Percentiles rank a stretch among this genome's conserved stretches.
Evolutionary conservation across 2,113 vertebrate genomes (phyloP).

Genomic region (Apistogramma diplotaenia): DNA sequence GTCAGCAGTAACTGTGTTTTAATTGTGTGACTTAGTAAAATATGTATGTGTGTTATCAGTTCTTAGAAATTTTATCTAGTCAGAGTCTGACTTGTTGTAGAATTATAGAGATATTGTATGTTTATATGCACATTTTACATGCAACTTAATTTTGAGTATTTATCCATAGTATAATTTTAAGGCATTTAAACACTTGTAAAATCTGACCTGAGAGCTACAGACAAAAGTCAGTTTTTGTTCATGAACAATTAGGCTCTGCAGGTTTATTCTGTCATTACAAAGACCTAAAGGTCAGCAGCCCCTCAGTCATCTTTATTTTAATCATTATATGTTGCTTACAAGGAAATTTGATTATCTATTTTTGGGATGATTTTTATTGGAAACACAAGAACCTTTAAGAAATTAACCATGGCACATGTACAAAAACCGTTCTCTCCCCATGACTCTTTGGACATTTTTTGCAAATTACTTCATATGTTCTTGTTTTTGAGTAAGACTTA

Average conservation of each 20-base stretch:
- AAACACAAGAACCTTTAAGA: too few relatives aligned
- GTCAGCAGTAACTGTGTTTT: not conserved
- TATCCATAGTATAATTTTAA: not conserved
- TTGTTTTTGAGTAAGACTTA: not conserved
- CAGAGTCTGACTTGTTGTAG: not conserved
- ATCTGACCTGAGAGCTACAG: not conserved
- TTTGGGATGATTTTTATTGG: not conserved
- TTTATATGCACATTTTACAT: not conserved
- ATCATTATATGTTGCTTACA: not conserved
- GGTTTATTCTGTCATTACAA: not conserved
- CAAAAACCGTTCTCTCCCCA: too few relatives aligned
- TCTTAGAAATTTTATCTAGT: not conserved
- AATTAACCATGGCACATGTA: not conserved
- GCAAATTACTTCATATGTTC: too few relatives aligned
- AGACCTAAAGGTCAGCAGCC: not conserved
- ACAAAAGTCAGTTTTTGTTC: not conserved
- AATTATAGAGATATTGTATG: not conserved
- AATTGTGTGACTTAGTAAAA: not conserved
- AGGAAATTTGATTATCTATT: not conserved
- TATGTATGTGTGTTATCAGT: not conserved
- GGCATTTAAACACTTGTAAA: too few relatives aligned
- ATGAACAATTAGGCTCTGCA: not conserved
- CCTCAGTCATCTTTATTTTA: not conserved
- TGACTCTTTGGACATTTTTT: too few relatives aligned
- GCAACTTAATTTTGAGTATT: not conserved